Evolutionary conservation across 1,140 invertebrate genomes (phyloP), one percentile per base, ranked within the genome.

Genomic region (Trialeurodes vaporariorum): DNA sequence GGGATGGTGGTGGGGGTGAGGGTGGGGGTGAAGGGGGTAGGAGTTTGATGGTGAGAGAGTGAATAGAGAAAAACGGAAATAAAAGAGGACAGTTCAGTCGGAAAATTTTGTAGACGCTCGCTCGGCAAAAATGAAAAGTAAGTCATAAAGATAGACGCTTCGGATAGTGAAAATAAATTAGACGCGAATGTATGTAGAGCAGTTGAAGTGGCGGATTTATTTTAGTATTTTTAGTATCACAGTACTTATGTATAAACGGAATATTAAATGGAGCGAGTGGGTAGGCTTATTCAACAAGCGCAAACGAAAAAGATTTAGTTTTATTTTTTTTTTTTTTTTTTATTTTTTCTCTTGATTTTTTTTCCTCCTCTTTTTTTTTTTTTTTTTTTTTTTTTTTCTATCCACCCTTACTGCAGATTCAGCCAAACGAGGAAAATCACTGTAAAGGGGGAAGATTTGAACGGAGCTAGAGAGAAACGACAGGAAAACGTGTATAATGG

Each of bases 151-250:
- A 49, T 5, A 49, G 34, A 17, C 34, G 34, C 17, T 49, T 49
- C 34, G 34, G 34, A 49, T 49, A 49, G 17, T 49, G 34, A 49
- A 49, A 49, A 49, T 49, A 49, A 49, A 49, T 49, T 17, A 49
- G 34, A 49, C 17, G n/a, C n/a, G 34, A 49, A 49, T 49, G 34
- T 49, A 49, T 49, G 34, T 49, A 49, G 34, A 49, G 34, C 34
- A 49, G 34, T 17, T 49, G 5, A 49, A 49, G 34, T 49, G 34
- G 34, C 17, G 34, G 34, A 49, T 49, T 49, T 49, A 49, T 49
- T 49, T 49, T 49, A 49, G 34, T 49, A 49, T 49, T 49, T 49
- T n/a, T n/a, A n/a, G n/a, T n/a, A n/a, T n/a, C n/a, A n/a, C n/a
- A n/a, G n/a, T n/a, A n/a, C n/a, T n/a, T n/a, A 49, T 9, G 17